Base-by-base conservation (phyloP, 2,113 vertebrate genomes). In the Centropus unirufus region DNA sequence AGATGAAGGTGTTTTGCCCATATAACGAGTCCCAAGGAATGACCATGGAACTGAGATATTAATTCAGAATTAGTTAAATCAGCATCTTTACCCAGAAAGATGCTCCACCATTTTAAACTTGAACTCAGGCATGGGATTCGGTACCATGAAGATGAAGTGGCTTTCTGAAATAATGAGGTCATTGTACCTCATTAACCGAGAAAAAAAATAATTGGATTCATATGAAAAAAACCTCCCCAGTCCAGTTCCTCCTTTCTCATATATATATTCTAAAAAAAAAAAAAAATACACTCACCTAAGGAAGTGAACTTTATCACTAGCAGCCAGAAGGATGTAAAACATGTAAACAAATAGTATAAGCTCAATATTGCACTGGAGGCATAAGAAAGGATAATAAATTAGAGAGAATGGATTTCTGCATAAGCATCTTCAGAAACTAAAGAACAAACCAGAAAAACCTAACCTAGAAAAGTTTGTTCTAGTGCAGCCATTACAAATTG, bases 21-120 rank as follows among this genome's bases (percentile, higher is more conserved):
- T 0, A 3, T 4, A 26, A 24, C 3, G 8, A 52, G 20, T 6
- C 21, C 42, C 70, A 72, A 54, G 39, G 58, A 40, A n/a, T 0
- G 9, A 39, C 8, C 42, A 6, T 0, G 6, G 44, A 29, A 26
- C 8, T 11, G 36, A 49, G 11, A 52, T 14, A 32, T 12, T 62
- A 20, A 59, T 8, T 24, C 55, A 74, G n/a, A 75, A 14, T 40
- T 52, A 32, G 26, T 46, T 52, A 29, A 70, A 70, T 19, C 14
- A 3, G 5, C 3, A 4, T 42, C 34, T 84, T 19, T 23, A 59
- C 39, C 20, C 19, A 42, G n/a, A 40, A 70, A 70, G 70, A 75
- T 14, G 42, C 34, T 55, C 39, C 44, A 49, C 3, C 22, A 42
- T 15, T 36, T 46, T 32, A 34, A 70, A 34, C 49, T 63, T 77